phyloP scores from a whole-genome alignment of 2,113 vertebrate genomes.

The Pseudorectes ferrugineus region DNA sequence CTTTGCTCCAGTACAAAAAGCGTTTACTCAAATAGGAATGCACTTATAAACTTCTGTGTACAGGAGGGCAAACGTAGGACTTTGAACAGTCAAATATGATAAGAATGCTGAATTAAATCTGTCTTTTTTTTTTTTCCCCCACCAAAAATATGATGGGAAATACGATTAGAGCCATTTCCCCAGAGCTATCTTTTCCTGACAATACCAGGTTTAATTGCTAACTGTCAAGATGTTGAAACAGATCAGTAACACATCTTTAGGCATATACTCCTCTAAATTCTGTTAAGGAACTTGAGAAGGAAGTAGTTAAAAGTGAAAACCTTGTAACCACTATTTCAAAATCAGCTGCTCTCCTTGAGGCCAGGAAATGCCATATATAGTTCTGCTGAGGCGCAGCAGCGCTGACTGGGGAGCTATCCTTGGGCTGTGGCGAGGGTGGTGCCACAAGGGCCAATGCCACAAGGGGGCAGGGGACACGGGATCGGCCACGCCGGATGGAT shows the following conservation, averaged over 20 bases:
- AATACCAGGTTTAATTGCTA: not conserved
- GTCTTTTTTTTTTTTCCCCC: not conserved
- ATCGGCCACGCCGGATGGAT: rapidly evolving
- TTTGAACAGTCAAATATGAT: not conserved
- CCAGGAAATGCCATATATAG: not conserved
- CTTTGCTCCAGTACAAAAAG: not conserved
- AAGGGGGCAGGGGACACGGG: not conserved
- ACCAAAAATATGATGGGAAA: not conserved
- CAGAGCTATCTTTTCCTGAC: not conserved
- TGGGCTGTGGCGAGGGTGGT: not conserved
- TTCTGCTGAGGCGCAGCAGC: not conserved
- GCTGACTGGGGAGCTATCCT: not conserved
- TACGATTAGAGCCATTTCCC: not conserved
- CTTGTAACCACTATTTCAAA: not conserved
- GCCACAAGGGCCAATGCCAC: not conserved
- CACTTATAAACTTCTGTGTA: not conserved
- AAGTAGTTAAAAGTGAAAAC: not conserved
- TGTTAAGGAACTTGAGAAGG: not conserved
- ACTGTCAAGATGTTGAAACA: not conserved
- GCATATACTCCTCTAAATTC: not conserved
- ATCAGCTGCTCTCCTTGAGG: not conserved
- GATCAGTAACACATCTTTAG: not conserved
- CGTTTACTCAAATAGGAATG: not conserved
- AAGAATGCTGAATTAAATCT: not conserved
- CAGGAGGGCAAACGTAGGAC: not conserved